These are phyloP conservation scores for Tarsius wallacei DNA, from an alignment of 2,797 vertebrate genomes.

Conservation along the genomic window DNA sequence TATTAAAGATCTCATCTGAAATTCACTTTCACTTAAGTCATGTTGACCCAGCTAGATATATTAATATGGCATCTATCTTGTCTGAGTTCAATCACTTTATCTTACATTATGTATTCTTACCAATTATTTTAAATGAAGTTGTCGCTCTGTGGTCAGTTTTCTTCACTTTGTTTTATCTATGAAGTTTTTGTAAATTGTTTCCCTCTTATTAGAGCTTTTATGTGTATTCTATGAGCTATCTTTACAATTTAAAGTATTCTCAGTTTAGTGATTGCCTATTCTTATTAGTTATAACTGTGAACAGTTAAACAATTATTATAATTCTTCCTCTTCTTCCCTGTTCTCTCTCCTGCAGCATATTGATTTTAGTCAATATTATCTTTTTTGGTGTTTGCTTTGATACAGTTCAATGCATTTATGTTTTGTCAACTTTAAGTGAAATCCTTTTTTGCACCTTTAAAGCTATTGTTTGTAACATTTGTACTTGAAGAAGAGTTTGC, in stretches of 20 bases:
- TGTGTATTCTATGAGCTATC: background rate
- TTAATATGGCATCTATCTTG: too few relatives aligned
- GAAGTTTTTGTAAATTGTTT: background rate
- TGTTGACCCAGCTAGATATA: too few relatives aligned
- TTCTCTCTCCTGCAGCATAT: background rate
- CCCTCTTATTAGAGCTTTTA: background rate
- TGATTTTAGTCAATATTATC: background rate
- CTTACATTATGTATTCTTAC: background rate
- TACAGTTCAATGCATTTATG: background rate
- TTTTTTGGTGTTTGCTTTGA: conserved; percentile 7
- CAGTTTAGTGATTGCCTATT: background rate
- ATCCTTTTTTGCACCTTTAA: background rate
- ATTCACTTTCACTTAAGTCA: too few relatives aligned
- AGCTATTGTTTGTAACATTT: background rate
- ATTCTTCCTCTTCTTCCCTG: background rate
- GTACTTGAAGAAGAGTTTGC: background rate
- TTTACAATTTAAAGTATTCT: conserved; percentile 2
- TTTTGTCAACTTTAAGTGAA: conserved; percentile 30
- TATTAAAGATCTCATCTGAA: too few relatives aligned
- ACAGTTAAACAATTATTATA: background rate
- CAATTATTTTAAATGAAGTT: background rate
- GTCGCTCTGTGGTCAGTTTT: background rate
- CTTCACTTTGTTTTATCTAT: background rate
- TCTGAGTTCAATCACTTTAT: background rate
- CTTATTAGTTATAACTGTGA: background rate